Base-by-base conservation (phyloP, 2,113 vertebrate species). In the Serilophus lunatus region DNA sequence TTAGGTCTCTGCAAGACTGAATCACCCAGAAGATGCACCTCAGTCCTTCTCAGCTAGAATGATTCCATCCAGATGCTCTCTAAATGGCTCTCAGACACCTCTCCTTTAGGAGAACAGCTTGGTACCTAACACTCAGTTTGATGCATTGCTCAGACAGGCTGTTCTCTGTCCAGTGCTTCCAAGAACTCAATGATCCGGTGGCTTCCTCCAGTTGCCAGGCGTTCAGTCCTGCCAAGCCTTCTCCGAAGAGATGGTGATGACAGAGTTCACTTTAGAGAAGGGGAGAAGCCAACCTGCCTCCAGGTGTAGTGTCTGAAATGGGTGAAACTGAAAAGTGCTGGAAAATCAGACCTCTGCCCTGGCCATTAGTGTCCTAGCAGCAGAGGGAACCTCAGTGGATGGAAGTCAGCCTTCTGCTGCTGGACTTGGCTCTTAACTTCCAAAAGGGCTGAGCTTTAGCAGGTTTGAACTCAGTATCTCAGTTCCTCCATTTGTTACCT, bases 401-500 rank as follows among this genome's bases (percentile, higher is more conserved):
- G 36, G 56, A 88, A 86, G 35, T 70, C 20, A 75, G 57, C 45
- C 53, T 93, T 79, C 71, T 79, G 69, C 57, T 91, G 63, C 60
- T 78, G 79, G 59, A 44, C 53, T 88, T 22, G 3, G 23, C 77
- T 75, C 71, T 92, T 65, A 47, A 60, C 80, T 94, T 95, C 45
- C 88, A 65, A 50, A 86, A 14, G 18, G 42, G 20, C 70, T 38
- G n/a, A 85, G 60, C 29, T 28, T 82, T 69, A 76, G 84, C 56
- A 86, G 47, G 56, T 92, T 93, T 93, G 72, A 96, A 86, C 82
- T 88, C 75, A 51, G 35, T 72, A 82, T 90, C 82, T 93, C 88
- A 93, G 12, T 96, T 94, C 92, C 91, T 97, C 87, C 82, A 87
- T 95, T 97, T 96, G 92, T 92, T 94, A 93, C 79, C 85, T 95